Percentiles rank a stretch among this genome's conserved stretches.
phyloP scores from a whole-genome alignment of 2,888 invertebrate genomes.

The Aphodius granarius region DNA sequence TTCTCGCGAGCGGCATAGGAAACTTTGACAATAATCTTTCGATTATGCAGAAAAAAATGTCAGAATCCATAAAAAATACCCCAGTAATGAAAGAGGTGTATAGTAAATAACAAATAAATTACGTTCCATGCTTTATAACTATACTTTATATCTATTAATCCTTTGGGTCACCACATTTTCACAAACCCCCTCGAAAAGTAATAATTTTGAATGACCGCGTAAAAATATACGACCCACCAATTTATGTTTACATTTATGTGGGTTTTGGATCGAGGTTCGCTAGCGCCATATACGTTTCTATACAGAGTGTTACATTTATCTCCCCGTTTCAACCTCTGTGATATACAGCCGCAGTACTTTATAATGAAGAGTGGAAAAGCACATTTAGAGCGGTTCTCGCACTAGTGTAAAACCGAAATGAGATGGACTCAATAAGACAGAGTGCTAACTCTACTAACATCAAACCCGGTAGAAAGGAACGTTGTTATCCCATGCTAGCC shows the following conservation, averaged over 20 bases:
- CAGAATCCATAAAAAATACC: too few species aligned
- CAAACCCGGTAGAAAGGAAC: constrained; percentile 23
- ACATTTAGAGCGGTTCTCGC: constrained; percentile 37
- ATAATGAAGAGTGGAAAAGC: constrained; percentile 49
- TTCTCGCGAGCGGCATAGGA: too few species aligned
- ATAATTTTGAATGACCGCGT: background rate
- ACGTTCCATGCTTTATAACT: too few species aligned
- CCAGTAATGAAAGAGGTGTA: too few species aligned
- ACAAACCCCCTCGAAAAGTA: background rate
- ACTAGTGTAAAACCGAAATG: constrained; percentile 43
- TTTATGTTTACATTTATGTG: background rate
- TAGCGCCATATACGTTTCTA: background rate
- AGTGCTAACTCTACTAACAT: constrained; percentile 46
- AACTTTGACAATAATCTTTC: too few species aligned
- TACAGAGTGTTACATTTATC: background rate
- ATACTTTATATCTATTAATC: too few species aligned
- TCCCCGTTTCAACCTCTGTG: constrained; percentile 20
- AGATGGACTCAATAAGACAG: constrained; percentile 51
- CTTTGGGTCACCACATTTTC: background rate
- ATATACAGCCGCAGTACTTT: constrained; percentile 47
- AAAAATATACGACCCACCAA: background rate
- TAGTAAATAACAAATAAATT: too few species aligned
- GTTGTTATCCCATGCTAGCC: constrained; percentile 16
- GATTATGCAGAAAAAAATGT: too few species aligned
- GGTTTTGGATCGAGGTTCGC: background rate